Evolutionary conservation across 30 jellyfish, hydroid and myxozoan genomes (phyloP), one percentile per base, ranked within the genome.

Genomic region (Turritopsis rubra): DNA sequence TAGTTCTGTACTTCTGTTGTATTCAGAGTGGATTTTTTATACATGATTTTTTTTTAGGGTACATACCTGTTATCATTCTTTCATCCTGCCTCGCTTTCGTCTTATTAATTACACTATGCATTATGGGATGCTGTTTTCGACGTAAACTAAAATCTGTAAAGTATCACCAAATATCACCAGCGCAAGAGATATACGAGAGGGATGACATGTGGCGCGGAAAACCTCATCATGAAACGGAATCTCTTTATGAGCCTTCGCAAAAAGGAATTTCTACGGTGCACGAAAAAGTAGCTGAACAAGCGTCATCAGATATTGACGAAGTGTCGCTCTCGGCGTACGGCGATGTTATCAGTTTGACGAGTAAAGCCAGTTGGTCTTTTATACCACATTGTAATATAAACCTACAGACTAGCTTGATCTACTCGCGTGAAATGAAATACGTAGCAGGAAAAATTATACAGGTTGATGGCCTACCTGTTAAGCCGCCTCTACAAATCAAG

Each of bases 391-490:
- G 29, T 21, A 28, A 16, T 24, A n/a, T 71, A 28, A 52, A 20
- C 29, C 16, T 82, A 66, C 93, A 90, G n/a, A 23, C 88, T 9
- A 81, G 92, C 17, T 65, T 90, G 77, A 71, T 90, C 24, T 76
- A 79, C 77, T 79, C 79, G 74, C 52, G 29, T 7, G 91, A 90
- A 22, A 76, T 29, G 81, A 86, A 83, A 83, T 90, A 90, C 77
- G 54, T 90, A 0, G 97, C 97, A n/a, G 97, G 97, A 18, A 90
- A 90, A 73, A 72, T 90, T 28, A 80, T 84, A 13, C 73, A 54
- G 29, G 77, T 90, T 7, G 88, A 79, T 23, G 89, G 83, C 7
- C 89, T 86, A 21, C 87, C 89, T 30, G 22, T 17, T 53, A 28
- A 28, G 25, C 27, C 85, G n/a, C 60, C 41, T 19, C 41, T 73